Evolutionary conservation across 2,888 invertebrate genomes (phyloP).

Genomic region (Cenopis cana): DNA sequence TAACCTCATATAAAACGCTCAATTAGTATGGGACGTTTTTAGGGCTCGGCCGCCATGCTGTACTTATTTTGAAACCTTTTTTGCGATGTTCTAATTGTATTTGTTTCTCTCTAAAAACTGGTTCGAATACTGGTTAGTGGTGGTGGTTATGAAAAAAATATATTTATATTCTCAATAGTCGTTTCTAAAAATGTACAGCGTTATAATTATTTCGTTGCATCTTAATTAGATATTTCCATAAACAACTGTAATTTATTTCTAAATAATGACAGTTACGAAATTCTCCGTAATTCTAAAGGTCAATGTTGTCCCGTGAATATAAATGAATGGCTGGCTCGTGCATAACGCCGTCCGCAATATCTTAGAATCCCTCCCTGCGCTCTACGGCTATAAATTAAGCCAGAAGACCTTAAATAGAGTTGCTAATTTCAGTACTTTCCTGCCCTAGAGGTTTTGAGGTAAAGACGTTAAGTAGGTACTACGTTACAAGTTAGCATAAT

Average conservation of each 20-base stretch:
- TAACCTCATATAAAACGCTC: no score
- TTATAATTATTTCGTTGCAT: background rate
- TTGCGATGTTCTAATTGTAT: no score
- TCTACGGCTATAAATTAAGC: slow-evolving; percentile 64
- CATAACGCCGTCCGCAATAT: slow-evolving; percentile 50
- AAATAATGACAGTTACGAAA: slow-evolving; percentile 5
- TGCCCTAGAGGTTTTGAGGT: slow-evolving; percentile 46
- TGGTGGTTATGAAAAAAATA: no score
- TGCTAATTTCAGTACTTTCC: slow-evolving; percentile 64
- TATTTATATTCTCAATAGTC: no score
- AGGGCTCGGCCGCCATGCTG: no score
- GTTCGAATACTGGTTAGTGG: no score
- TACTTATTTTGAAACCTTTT: no score
- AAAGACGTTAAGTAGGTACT: slow-evolving; percentile 21
- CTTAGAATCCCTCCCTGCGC: slow-evolving; percentile 54
- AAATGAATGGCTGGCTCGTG: slow-evolving; percentile 34
- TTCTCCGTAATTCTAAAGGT: slow-evolving; percentile 21
- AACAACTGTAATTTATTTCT: slow-evolving; percentile 14
- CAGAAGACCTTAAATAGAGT: slow-evolving; percentile 63
- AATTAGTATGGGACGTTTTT: no score
- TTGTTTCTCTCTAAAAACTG: no score
- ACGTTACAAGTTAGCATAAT: background rate
- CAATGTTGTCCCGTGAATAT: slow-evolving; percentile 35
- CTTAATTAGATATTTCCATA: background rate
- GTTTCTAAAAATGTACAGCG: background rate